These are phyloP conservation scores for Bradypodion pumilum DNA, from an alignment of 2,797 vertebrate species.

Conservation along the genomic window DNA sequence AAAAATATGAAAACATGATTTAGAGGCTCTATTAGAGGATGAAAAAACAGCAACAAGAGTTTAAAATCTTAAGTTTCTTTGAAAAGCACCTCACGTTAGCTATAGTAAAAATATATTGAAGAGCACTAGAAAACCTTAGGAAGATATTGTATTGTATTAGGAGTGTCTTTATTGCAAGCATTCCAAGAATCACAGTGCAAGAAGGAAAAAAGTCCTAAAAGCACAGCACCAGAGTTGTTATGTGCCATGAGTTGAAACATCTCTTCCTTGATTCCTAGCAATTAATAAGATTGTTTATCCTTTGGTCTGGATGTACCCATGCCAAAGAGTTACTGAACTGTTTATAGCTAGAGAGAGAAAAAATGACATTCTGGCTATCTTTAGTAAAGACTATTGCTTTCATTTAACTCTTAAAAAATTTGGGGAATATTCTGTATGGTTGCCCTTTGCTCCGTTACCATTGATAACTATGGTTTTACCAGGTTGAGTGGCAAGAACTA, in stretches of 20 bases:
- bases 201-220: background rate
- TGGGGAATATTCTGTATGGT: background rate
- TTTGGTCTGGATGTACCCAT: background rate
- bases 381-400: background rate
- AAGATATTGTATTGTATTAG: background rate
- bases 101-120: background rate
- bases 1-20: background rate
- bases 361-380: background rate
- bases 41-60: background rate
- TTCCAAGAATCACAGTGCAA: background rate
- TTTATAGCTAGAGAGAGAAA: background rate
- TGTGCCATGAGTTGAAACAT: background rate
- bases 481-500: background rate
- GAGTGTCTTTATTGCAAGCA: background rate
- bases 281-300: background rate
- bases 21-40: background rate
- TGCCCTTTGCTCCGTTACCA: background rate
- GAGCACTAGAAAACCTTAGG: constrained; percentile 3
- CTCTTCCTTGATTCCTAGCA: background rate
- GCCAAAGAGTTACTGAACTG: background rate
- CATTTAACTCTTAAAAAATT: constrained; percentile 48
- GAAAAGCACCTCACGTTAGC: constrained; percentile 28
- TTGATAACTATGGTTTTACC: background rate
- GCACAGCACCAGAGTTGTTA: background rate
- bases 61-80: constrained; percentile 5